Percentiles rank a stretch among this genome's conserved stretches.
Conservation (phyloP, 2,888 invertebrate species). For the Nomada lathburiana region DNA sequence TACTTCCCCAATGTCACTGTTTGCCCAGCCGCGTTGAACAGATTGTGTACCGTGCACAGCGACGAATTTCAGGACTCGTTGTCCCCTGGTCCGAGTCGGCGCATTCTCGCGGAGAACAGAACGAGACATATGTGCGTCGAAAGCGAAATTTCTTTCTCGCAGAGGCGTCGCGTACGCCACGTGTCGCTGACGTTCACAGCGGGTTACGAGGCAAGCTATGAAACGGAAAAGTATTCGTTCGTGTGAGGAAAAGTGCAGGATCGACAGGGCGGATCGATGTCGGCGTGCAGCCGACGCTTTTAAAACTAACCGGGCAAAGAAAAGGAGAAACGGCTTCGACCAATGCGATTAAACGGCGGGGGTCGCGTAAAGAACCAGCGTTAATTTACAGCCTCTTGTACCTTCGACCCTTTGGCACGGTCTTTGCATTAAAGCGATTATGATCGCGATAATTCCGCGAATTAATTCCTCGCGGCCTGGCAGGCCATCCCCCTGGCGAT, state of each 20-base stretch:
- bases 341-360: constrained; percentile 69
- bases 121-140: too few species aligned
- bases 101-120: too few species aligned
- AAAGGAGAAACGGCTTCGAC: constrained; percentile 60
- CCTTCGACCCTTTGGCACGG: constrained; percentile 65
- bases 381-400: constrained; percentile 74
- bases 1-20: constrained; percentile 44
- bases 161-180: too few species aligned
- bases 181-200: too few species aligned
- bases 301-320: constrained; percentile 49
- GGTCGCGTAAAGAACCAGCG: constrained; percentile 71
- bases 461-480: constrained; percentile 66
- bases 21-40: constrained; percentile 35
- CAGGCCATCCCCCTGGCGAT: constrained; percentile 45
- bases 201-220: neutral
- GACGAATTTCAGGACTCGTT: constrained; percentile 36
- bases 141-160: too few species aligned
- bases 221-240: neutral
- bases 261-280: constrained; percentile 33
- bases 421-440: constrained; percentile 70
- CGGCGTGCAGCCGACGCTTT: constrained; percentile 14
- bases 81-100: neutral
- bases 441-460: constrained; percentile 70
- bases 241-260: neutral
- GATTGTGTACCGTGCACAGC: constrained; percentile 33